Evolutionary conservation across 1,140 invertebrate genomes (phyloP), one percentile per base, ranked within the genome.

Genomic region (Aphelinus atriplicis): DNA sequence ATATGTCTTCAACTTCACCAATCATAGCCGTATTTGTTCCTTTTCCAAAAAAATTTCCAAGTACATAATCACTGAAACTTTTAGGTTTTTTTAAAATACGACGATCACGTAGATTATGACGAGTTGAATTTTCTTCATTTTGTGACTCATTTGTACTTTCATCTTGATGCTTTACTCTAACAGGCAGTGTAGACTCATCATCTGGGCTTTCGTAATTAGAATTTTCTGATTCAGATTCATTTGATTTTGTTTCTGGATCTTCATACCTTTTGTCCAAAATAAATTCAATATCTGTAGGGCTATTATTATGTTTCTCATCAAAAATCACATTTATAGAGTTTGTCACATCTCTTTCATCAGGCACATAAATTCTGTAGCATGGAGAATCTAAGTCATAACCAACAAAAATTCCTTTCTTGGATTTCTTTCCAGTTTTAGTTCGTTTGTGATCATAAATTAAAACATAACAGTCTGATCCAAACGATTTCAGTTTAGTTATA

Each of bases 401-500:
- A 57, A 80, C 76, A 48, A 79, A 73, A 64, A 75, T 74, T 55
- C 70, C 74, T 73, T 78, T 56, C 47, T 57, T 60, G 9, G 79
- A 75, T 57, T 77, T 78, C 69, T 61, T 69, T 43, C 69, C 75
- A 1, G 75, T 56, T 64, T 80, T 81, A 7, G 42, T 53, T 66
- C 78, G 61, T 70, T 76, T 73, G 43, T 75, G 70, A 42, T 66
- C 57, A 68, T 43, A 66, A 50, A 78, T 58, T 53, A 72, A 58
- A n/a, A 78, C 73, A 51, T 69, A 78, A 67, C 76, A 74, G n/a
- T 71, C 51, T 10, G 69, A 78, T 42, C 75, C 76, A 75, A 80
- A 75, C 43, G 51, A 75, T 66, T 60, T 62, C 48, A 77, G 51
- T 71, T 76, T 53, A 77, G 62, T 48, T 9, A 77, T 58, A 3